Evolutionary conservation across 2,113 vertebrate species (phyloP), one percentile per base, ranked within the genome.

Genomic region (Oreochromis aureus): DNA sequence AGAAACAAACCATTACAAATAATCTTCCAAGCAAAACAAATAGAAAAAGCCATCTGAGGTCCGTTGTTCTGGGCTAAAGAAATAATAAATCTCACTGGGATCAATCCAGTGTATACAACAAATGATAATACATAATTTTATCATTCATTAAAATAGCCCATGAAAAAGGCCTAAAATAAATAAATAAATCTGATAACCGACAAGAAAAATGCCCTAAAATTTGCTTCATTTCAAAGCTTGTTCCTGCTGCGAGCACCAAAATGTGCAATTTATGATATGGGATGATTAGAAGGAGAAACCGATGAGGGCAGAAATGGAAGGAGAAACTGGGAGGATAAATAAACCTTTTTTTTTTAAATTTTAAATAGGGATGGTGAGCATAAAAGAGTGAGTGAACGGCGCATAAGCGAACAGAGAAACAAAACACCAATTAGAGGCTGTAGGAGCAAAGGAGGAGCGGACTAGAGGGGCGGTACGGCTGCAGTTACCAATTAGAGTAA

Each of bases 401-500:
- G 66, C 61, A 39, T 56, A 13, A 56, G 41, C 3, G 10, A 81
- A 51, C 2, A 3, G 7, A 53, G 81, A 82, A 69, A 91, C 48
- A 69, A 87, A 79, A 84, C n/a, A 13, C 27, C 87, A 89, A 87
- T 89, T 82, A 79, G 66, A 82, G 48, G 54, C 6, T 48, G 85
- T 6, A 12, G 85, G 36, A 19, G 84, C 48, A 19, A 10, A 73
- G 61, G 58, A 8, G 19, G 81, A 86, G 61, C 7, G 10, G 51
- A 34, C 55, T 19, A 15, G 32, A 83, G 48, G 76, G 82, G 58
- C 5, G 56, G 69, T 2, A 15, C 32, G 2, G 39, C 39, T 7
- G 16, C 79, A 78, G 85, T 18, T 48, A 84, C 76, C 89, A 88
- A 91, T 93, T 92, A 94, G 82, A 84, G 87, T 59, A 12, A 71